Conservation (phyloP, 1,140 invertebrate genomes). For the Radopholus similis region DNA sequence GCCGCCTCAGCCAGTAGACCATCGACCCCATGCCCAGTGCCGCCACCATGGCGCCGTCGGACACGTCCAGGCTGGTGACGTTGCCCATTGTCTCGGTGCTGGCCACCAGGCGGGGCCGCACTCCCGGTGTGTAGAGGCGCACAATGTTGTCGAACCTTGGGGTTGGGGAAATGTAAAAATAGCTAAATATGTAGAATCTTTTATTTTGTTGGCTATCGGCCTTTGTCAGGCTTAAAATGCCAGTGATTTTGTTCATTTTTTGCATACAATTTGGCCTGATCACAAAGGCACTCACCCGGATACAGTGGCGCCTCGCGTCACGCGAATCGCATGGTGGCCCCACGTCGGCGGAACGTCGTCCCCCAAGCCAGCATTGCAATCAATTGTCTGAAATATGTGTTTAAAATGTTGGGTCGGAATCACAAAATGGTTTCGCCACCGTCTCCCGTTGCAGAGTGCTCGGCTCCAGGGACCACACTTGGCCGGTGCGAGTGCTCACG, state of each 20-base stretch:
- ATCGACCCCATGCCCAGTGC: background rate
- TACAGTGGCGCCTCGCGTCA: conserved; percentile 12
- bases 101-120: conserved; percentile 3
- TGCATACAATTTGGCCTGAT: background rate
- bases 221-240: background rate
- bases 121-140: conserved; percentile 6
- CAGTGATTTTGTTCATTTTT: background rate
- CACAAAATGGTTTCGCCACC: background rate
- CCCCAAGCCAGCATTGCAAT: too few relatives aligned
- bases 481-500: background rate
- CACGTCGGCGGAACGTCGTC: background rate
- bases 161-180: background rate
- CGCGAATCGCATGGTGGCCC: background rate
- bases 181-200: background rate
- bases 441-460: background rate
- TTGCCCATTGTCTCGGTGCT: conserved; percentile 1
- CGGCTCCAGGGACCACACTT: background rate
- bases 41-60: background rate
- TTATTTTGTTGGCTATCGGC: background rate
- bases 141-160: conserved; percentile 3
- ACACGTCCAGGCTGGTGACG: conserved; percentile 11
- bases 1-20: background rate
- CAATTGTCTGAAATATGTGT: conserved; percentile 9
- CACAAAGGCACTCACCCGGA: conserved; percentile 8
- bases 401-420: background rate